These are phyloP conservation scores for Yponomeuta plumbellus DNA, from an alignment of 2,888 invertebrate species.

Conservation along the genomic window DNA sequence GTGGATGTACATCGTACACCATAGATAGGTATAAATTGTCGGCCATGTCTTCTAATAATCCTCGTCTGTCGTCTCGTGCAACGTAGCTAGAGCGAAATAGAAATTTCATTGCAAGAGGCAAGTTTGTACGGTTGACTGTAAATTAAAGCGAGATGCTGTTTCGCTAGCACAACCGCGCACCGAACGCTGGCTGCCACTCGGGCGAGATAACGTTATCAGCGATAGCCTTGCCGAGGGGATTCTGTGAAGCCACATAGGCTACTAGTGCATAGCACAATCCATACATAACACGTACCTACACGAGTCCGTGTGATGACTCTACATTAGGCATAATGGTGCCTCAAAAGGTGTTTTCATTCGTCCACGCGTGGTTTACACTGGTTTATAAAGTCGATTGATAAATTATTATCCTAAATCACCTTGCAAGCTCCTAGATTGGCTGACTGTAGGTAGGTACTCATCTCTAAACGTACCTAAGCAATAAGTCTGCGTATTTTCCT, in stretches of 20 bases:
- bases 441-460: not conserved
- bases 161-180: not conserved
- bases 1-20: not conserved
- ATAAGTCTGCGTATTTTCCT: not conserved
- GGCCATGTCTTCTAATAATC: not conserved
- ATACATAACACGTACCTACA: slow-evolving; percentile 16
- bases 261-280: slow-evolving; percentile 16
- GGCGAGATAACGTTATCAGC: slow-evolving; percentile 68
- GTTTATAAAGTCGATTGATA: not conserved
- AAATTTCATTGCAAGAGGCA: not conserved
- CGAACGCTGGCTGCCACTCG: slow-evolving; percentile 28
- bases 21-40: not conserved
- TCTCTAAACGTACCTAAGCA: not conserved
- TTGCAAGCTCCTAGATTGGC: not conserved
- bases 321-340: not conserved
- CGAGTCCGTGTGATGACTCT: slow-evolving; percentile 15
- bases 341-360: not conserved
- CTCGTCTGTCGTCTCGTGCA: not conserved
- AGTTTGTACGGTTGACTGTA: not conserved
- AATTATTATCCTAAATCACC: too few species aligned
- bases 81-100: not conserved
- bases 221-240: slow-evolving; percentile 68
- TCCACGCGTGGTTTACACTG: not conserved
- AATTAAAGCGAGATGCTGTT: not conserved
- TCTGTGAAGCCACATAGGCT: slow-evolving; percentile 40